These are phyloP conservation scores for Uria lomvia DNA, from an alignment of 2,113 vertebrate genomes.

Conservation along the genomic window DNA sequence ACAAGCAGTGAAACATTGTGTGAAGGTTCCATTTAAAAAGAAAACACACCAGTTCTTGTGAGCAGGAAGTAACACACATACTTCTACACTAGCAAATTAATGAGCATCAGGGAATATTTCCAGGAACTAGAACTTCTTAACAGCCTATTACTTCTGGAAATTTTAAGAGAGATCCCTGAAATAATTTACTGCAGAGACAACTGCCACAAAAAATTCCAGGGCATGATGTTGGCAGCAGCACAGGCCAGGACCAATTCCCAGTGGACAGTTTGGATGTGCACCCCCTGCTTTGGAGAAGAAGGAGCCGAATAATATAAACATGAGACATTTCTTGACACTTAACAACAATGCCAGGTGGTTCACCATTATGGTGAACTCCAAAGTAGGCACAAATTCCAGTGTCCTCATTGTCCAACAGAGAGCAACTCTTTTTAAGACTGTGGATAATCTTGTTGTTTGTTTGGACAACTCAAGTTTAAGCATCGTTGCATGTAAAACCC, in stretches of 20 bases:
- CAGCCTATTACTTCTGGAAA: background rate
- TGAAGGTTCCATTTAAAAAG: background rate
- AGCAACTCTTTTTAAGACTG: background rate
- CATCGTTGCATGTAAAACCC: background rate
- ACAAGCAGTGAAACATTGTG: background rate
- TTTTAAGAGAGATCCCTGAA: background rate
- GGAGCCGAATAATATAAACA: background rate
- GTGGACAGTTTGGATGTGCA: too few species aligned
- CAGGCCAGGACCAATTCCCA: background rate
- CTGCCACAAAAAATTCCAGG: background rate
- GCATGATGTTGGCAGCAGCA: background rate
- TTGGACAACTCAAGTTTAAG: background rate
- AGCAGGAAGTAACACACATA: background rate
- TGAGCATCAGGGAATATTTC: background rate
- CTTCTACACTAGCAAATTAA: background rate
- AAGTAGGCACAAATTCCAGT: background rate
- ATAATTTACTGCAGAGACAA: background rate
- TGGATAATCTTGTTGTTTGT: background rate
- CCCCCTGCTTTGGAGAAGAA: background rate
- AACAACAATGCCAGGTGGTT: background rate
- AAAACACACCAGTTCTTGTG: background rate
- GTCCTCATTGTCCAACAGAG: background rate
- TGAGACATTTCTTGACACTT: background rate
- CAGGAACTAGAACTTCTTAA: background rate
- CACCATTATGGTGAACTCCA: background rate